These are phyloP conservation scores for Trissonchulus sp. DNA, from an alignment of 2,888 invertebrate genomes.

Conservation along the genomic window DNA sequence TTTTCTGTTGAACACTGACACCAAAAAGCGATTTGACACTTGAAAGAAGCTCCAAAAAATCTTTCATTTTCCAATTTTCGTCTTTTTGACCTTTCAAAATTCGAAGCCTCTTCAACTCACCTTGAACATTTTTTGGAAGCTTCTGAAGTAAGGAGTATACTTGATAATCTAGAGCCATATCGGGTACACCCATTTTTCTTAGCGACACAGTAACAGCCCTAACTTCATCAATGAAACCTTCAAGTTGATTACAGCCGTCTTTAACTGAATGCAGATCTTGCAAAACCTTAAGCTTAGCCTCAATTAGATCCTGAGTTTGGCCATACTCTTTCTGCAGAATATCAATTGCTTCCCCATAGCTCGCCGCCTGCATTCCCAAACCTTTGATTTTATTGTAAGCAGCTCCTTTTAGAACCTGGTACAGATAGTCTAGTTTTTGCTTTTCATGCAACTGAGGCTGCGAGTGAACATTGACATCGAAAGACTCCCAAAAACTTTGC, in stretches of 20 bases:
- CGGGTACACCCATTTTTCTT: background rate
- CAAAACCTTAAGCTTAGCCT: background rate
- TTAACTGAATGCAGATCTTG: background rate
- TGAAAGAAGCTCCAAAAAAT: slow-evolving; percentile 1
- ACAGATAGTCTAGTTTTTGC: slow-evolving; percentile 14
- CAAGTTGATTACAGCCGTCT: background rate
- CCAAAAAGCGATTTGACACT: background rate
- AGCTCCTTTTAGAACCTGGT: slow-evolving; percentile 2
- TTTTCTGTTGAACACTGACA: background rate
- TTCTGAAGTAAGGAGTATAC: background rate
- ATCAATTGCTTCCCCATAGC: background rate
- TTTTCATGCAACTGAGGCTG: background rate
- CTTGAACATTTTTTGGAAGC: background rate
- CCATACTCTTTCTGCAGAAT: background rate
- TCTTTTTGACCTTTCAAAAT: background rate
- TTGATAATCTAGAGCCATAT: background rate
- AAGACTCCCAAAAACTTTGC: slow-evolving; percentile 15
- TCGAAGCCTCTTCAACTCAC: background rate
- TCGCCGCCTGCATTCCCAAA: background rate
- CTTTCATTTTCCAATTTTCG: background rate
- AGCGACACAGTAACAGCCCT: background rate
- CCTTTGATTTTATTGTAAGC: slow-evolving; percentile 13
- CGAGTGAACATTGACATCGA: slow-evolving; percentile 3
- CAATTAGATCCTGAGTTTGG: background rate
- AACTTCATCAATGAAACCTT: background rate